Evolutionary conservation across 2,888 invertebrate genomes (phyloP).

Genomic region (Cephus pygmeus): DNA sequence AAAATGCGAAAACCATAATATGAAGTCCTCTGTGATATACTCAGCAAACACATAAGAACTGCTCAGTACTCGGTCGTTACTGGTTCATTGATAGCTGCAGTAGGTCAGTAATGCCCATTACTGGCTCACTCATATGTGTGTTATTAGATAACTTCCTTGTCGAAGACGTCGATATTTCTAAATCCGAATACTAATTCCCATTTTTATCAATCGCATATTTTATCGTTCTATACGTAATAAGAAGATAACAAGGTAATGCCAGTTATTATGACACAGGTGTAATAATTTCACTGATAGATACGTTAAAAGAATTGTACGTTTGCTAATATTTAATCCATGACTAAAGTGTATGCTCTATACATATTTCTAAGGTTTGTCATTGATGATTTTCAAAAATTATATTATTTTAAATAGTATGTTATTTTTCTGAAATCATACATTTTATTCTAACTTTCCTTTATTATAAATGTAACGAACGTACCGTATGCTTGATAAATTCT

Average conservation of each 20-base stretch:
- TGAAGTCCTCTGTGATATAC: no score
- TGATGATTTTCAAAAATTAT: neutral
- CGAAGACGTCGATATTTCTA: neutral
- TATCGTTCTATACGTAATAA: neutral
- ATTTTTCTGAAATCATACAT: neutral
- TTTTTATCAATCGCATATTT: neutral
- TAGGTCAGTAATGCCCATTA: no score
- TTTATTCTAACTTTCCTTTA: neutral
- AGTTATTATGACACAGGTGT: no score
- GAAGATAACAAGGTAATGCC: neutral
- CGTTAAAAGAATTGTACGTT: neutral
- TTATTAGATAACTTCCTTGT: neutral
- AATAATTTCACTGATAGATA: no score
- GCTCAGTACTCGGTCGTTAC: no score
- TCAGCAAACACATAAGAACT: no score
- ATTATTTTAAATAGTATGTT: neutral
- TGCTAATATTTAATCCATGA: neutral
- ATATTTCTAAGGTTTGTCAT: neutral
- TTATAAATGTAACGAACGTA: neutral
- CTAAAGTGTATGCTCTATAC: neutral
- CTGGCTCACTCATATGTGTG: no score
- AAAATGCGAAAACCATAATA: neutral
- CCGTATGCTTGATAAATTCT: neutral
- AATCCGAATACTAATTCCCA: neutral
- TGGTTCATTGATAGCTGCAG: no score